A percentile compares a stretch with the other conserved stretches of the same genome.
Evolutionary conservation across 2,888 invertebrate species (phyloP).

Genomic region (Phania funesta): DNA sequence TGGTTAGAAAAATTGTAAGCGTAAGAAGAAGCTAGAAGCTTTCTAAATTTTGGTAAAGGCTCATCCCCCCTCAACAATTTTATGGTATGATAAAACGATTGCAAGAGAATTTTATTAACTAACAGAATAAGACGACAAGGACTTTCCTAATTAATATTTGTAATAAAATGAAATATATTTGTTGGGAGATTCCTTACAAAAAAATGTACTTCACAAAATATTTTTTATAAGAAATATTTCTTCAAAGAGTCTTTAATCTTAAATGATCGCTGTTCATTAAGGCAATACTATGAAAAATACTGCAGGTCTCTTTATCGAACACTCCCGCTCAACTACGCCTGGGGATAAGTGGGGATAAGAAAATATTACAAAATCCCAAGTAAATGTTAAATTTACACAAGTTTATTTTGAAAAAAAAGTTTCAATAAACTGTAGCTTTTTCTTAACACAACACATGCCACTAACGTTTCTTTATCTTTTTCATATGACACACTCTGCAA

Average conservation of each 20-base stretch:
- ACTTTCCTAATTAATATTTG: no score
- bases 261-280: background rate
- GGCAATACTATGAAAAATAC: no score
- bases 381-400: conserved; percentile 22
- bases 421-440: conserved; percentile 50
- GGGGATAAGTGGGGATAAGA: conserved; percentile 5
- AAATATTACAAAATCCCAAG: conserved; percentile 19
- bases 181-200: no score
- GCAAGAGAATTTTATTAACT: no score
- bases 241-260: background rate
- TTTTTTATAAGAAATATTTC: background rate
- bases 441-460: conserved; percentile 51
- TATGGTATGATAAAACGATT: no score
- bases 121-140: no score
- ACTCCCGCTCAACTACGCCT: conserved; percentile 24
- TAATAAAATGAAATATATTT: no score
- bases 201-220: no score
- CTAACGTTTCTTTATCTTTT: conserved; percentile 38
- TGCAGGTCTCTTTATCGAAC: background rate
- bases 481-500: conserved; percentile 44
- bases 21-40: no score
- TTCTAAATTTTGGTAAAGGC: no score
- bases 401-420: conserved; percentile 12
- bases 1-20: no score
- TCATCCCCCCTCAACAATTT: no score